These are phyloP conservation scores for Lamprologus callipterus DNA, from an alignment of 2,113 vertebrate species.

Conservation along the genomic window DNA sequence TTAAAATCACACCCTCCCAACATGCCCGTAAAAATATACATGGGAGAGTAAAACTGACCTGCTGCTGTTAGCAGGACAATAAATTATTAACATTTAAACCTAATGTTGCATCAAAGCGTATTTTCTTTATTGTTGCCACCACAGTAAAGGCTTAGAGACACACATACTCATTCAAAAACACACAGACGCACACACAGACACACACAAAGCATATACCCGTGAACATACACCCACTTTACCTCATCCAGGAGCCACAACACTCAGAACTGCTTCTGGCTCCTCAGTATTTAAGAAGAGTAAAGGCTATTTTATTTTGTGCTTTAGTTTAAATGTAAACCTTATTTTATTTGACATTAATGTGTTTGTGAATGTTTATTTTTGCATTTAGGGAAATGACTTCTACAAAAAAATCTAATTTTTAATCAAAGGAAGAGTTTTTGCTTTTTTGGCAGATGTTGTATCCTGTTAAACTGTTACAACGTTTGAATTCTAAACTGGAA, in stretches of 20 bases:
- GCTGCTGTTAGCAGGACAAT: neutral
- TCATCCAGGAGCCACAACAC: neutral
- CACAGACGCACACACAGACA: rapidly evolving
- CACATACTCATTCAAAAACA: neutral
- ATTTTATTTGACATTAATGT: neutral
- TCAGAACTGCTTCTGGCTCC: neutral
- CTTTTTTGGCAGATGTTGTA: neutral
- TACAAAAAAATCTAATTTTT: rapidly evolving
- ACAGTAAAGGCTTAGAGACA: rapidly evolving
- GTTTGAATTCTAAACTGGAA: rapidly evolving
- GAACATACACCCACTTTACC: neutral
- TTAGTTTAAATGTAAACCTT: neutral
- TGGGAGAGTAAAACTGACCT: neutral
- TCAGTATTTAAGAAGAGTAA: neutral
- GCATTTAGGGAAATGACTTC: neutral
- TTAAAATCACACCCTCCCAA: neutral
- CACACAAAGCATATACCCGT: neutral
- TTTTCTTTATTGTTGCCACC: rapidly evolving
- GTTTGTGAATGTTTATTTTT: neutral
- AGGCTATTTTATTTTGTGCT: rapidly evolving
- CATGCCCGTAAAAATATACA: neutral
- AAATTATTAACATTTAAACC: neutral
- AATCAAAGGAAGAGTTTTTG: rapidly evolving
- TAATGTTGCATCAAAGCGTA: neutral
- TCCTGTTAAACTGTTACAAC: neutral